Evolutionary conservation across 2,797 vertebrate species (phyloP), one percentile per base, ranked within the genome.

Genomic region (Loris lydekkerianus): DNA sequence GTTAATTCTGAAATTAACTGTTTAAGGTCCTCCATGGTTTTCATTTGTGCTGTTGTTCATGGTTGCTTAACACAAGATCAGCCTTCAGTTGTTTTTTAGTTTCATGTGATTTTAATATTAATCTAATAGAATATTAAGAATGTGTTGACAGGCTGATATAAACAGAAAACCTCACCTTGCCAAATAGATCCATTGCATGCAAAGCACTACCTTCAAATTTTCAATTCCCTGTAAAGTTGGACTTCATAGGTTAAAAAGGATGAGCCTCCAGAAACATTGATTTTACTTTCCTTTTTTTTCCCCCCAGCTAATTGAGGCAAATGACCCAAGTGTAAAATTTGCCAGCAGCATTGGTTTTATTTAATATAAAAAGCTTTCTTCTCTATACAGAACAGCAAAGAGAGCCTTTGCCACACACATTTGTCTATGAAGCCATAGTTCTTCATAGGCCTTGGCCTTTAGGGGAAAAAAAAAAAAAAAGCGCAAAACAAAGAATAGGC

Each of bases 321-420:
- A 97, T 96, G 94, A 94, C 82, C 86, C 78, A 94, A 88, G 34
- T 89, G 40, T 76, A 86, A 67, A 78, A 90, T 84, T 95, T 92
- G 53, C 91, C 95, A 86, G 88, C 31, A 96, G 86, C 93, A 17
- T 76, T 72, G 65, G 86, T 96, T 97, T 97, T 95, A 97, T 96
- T 96, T 97, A 96, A 95, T 85, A 89, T 72, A 86, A 67, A 94
- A 94, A 90, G 53, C 46, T 77, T 93, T 95, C 96, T 97, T 97
- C 97, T 95, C 96, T 92, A 46, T 43, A 84, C 40, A 86, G 83
- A 96, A 53, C 95, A 96, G 94, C 46, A 94, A 91, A 96, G 85
- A 77, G 20, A 86, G 65, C 75, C 91, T 84, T 89, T 94, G 92
- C 85, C 93, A 95, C 37, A 89, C 78, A 90, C 85, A 89, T 97